Base-by-base conservation (phyloP, 2,888 invertebrate species). In the Parnassius orleans region DNA sequence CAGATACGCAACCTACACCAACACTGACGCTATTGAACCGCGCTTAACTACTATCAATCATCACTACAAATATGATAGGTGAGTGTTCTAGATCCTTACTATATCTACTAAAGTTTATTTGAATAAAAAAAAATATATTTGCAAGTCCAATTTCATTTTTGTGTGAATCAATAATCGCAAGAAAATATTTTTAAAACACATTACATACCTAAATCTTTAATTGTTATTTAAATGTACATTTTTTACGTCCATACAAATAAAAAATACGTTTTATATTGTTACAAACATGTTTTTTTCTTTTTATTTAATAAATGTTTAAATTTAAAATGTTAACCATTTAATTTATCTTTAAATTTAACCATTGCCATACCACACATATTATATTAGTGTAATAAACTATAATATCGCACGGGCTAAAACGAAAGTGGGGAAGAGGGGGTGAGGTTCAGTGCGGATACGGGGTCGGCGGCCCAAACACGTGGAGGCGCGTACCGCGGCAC, bases 1-100 rank as follows among this genome's bases (percentile, higher is more conserved):
- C 72, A 78, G 76, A 79, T 81, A 76, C 88, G 80, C 83, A 91
- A 91, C 91, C 91, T 91, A 91, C 90, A 80, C 79, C 90, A 91
- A 91, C 90, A 91, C 80, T 80, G 79, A 83, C 85, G 78, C 79
- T 81, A 86, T 90, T 91, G 86, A 76, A 79, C 84, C 80, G 72
- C 73, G 73, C 70, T 74, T 75, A 72, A 72, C 71, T 69, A 71
- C 68, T 74, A 71, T 77, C 76, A 76, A 81, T 80, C 81, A 80
- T 81, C 82, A 80, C 77, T 77, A 72, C 67, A 71, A 84, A 79
- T 72, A 90, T 91, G 90, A 91, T 91, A 80, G 90, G 90, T 91
- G 76, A 90, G 90, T 72, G 69, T 67, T 67, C 68, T 10, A 61
- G 15, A 12, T 55, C 47, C 12, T 50, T 47, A 44, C 56, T 46